A percentile compares a stretch with the other conserved stretches of the same genome.
Conservation (phyloP, 2,113 vertebrate species). For the Sarotherodon lohbergeri region DNA sequence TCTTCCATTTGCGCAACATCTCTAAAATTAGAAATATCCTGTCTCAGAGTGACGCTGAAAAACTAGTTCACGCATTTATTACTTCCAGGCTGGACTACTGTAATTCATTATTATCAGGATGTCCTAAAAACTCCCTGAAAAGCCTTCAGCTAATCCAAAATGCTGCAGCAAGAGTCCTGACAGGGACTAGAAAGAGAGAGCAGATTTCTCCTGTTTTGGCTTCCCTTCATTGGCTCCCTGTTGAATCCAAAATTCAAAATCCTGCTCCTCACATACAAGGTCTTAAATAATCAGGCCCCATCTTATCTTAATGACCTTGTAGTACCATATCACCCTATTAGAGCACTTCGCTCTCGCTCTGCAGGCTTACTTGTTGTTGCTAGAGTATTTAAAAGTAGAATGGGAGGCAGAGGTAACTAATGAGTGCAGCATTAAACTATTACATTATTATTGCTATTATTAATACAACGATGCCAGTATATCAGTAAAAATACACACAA, state of each 20-base stretch:
- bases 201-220: accelerated
- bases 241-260: neutral
- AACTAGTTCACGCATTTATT: no score
- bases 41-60: no score
- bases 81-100: no score
- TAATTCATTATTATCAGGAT: no score
- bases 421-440: neutral
- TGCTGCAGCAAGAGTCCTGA: neutral
- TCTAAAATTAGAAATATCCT: no score
- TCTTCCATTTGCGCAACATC: no score
- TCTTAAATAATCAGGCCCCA: neutral
- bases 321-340: neutral
- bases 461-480: neutral
- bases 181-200: neutral
- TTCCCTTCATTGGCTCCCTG: neutral
- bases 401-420: neutral
- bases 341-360: neutral
- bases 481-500: neutral
- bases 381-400: neutral
- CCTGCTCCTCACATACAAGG: neutral
- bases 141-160: accelerated
- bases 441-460: neutral
- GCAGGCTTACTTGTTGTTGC: neutral
- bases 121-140: neutral
- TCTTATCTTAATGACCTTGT: neutral